These are phyloP conservation scores for Salvator merianae DNA, from an alignment of 2,113 vertebrate species.

Conservation along the genomic window DNA sequence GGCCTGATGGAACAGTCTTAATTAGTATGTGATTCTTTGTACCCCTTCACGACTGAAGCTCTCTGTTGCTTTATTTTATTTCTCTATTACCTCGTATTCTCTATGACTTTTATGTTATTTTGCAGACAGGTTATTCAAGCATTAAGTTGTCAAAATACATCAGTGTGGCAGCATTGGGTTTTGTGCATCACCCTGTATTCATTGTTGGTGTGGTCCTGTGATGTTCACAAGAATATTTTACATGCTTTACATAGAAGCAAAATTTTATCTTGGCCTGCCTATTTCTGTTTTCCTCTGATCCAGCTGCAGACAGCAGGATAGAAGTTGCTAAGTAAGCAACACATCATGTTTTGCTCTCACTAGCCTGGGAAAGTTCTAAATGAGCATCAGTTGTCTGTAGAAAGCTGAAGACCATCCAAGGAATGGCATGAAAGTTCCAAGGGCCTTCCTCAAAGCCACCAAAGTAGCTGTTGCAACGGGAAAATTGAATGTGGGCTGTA, in stretches of 20 bases:
- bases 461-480: too few relatives aligned
- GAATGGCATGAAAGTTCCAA: too few relatives aligned
- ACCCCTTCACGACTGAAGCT: not conserved
- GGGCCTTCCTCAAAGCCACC: too few relatives aligned
- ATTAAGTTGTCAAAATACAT: not conserved
- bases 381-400: too few relatives aligned
- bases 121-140: not conserved
- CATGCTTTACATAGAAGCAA: not conserved
- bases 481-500: too few relatives aligned
- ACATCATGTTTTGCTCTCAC: too few relatives aligned
- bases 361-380: too few relatives aligned
- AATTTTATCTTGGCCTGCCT: not conserved
- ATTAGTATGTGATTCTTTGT: accelerated
- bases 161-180: not conserved
- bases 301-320: too few relatives aligned
- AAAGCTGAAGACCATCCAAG: too few relatives aligned
- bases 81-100: not conserved
- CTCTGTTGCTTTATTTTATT: not conserved
- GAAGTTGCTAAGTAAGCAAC: too few relatives aligned
- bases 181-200: not conserved
- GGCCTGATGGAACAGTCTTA: accelerated
- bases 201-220: not conserved
- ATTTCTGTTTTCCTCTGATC: not conserved
- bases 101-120: not conserved
- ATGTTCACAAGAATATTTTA: not conserved